phyloP scores from a whole-genome alignment of 2,113 vertebrate species.

The Pollachius pollachius region DNA sequence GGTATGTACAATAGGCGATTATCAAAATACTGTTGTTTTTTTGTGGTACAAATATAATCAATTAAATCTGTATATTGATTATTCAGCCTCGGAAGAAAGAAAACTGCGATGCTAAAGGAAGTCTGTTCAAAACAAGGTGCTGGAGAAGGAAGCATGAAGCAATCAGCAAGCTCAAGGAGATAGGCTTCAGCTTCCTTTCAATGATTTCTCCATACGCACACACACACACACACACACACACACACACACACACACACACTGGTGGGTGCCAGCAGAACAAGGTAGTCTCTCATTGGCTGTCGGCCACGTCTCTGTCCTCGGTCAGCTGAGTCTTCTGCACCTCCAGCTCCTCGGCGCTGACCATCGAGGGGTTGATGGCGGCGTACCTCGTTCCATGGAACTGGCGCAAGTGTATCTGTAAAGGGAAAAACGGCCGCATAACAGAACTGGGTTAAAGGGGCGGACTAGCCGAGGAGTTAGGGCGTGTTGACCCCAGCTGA shows the following conservation, averaged over 20 bases:
- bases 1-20: slow-evolving; percentile 54
- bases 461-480: too few species aligned
- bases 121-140: not conserved
- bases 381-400: slow-evolving; percentile 93
- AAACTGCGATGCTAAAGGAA: not conserved
- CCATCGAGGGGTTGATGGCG: slow-evolving; percentile 90
- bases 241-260: not conserved
- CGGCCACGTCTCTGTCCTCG: slow-evolving; percentile 68
- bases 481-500: too few species aligned
- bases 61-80: slow-evolving; percentile 33
- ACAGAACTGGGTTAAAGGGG: not conserved
- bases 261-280: too few species aligned
- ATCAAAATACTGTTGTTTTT: slow-evolving; percentile 69
- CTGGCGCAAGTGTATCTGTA: slow-evolving; percentile 93
- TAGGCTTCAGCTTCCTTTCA: too few species aligned
- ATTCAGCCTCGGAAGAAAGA: slow-evolving; percentile 40
- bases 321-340: slow-evolving; percentile 80
- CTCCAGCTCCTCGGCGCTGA: slow-evolving; percentile 89
- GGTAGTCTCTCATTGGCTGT: slow-evolving; percentile 63
- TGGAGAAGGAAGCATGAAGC: slow-evolving; percentile 1
- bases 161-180: too few species aligned
- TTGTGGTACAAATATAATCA: slow-evolving; percentile 63
- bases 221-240: not conserved
- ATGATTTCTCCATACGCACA: too few species aligned
- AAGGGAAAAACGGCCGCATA: not conserved